These are phyloP conservation scores for Sturmia bella DNA, from an alignment of 2,888 invertebrate genomes.

Conservation along the genomic window DNA sequence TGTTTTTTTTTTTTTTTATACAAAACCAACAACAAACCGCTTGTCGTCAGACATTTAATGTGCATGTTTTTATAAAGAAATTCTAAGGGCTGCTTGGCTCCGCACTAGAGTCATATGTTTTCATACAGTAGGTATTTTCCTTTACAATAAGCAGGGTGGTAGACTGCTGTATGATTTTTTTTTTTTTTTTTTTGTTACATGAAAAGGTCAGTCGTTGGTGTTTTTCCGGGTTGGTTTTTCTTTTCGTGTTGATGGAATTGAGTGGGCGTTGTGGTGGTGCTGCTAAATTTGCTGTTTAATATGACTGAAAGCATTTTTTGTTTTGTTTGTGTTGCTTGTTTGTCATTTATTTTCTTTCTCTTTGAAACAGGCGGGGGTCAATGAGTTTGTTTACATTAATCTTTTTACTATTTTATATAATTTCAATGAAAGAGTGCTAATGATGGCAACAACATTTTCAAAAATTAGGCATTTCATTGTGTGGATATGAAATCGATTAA, in stretches of 20 bases:
- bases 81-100: conserved; percentile 34
- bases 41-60: conserved; percentile 49
- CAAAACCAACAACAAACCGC: conserved; percentile 2
- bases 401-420: conserved; percentile 49
- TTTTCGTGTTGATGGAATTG: conserved; percentile 20
- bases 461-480: conserved; percentile 59
- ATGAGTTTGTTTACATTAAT: conserved; percentile 56
- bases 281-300: conserved; percentile 63
- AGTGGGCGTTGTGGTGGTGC: conserved; percentile 57
- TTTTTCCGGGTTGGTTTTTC: conserved; percentile 2
- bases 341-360: not conserved
- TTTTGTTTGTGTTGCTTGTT: conserved; percentile 25
- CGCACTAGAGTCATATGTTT: conserved; percentile 64
- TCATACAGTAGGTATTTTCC: conserved; percentile 46
- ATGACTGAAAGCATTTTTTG: conserved; percentile 49
- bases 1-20: not conserved
- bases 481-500: conserved; percentile 63
- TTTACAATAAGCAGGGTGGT: conserved; percentile 30
- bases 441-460: conserved; percentile 23
- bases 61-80: conserved; percentile 30
- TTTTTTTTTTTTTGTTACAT: not conserved
- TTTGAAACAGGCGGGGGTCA: conserved; percentile 49
- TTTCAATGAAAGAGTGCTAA: conserved; percentile 63
- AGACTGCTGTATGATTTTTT: conserved; percentile 5
- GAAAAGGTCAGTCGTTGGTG: conserved; percentile 48